phyloP scores from a whole-genome alignment of 1,140 invertebrate genomes.

The silkworm (Bombyx mori) region ASM3026992v2 NC_085109.1:7494001-7494500 shows the following conservation, averaged over 20 bases:
- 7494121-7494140: no score
- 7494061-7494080: no score
- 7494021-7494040: no score
- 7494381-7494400: not conserved
- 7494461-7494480: slow-evolving; percentile 7
- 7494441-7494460: slow-evolving; percentile 1
- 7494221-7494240: slow-evolving; percentile 2
- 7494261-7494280: slow-evolving; percentile 9
- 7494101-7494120: no score
- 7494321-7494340: no score
- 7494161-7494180: slow-evolving; percentile 30
- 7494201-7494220: slow-evolving; percentile 25
- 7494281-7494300: slow-evolving; percentile 13
- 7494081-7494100: no score
- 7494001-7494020: no score
- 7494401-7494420: slow-evolving; percentile 1
- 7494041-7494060: no score
- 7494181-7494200: slow-evolving; percentile 29
- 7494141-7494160: slow-evolving; percentile 18
- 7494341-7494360: no score
- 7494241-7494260: slow-evolving; percentile 9
- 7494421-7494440: slow-evolving; percentile 1
- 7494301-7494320: slow-evolving; percentile 1
- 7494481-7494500: slow-evolving; percentile 11
- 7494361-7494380: no score